Conservation (phyloP, 2,888 invertebrate genomes). For the Opisthograptis luteolata region DNA sequence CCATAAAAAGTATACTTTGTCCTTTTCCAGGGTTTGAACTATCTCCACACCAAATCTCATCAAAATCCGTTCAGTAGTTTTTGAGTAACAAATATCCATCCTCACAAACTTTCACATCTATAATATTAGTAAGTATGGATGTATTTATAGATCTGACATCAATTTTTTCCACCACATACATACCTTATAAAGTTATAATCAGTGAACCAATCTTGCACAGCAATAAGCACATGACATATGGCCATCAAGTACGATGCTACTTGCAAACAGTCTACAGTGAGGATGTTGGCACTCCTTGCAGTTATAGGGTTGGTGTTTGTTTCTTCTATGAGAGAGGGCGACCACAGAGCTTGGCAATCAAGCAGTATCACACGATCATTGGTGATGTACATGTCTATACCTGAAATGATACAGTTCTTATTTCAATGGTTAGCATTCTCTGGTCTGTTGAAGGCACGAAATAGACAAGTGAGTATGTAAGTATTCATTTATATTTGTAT, state of each 20-base stretch:
- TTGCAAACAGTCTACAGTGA: slow-evolving; percentile 89
- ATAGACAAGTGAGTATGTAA: too few species aligned
- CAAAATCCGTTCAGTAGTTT: too few species aligned
- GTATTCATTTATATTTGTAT: too few species aligned
- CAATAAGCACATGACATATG: slow-evolving; percentile 94
- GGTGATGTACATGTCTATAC: slow-evolving; percentile 90
- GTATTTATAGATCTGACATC: too few species aligned
- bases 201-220: slow-evolving; percentile 95
- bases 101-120: too few species aligned
- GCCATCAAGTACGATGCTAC: slow-evolving; percentile 93
- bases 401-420: slow-evolving; percentile 55
- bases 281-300: slow-evolving; percentile 80
- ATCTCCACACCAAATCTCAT: too few species aligned
- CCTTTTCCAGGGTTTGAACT: too few species aligned
- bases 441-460: too few species aligned
- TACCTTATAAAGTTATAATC: slow-evolving; percentile 92
- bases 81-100: too few species aligned
- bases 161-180: not conserved
- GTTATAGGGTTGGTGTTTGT: slow-evolving; percentile 77
- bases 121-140: too few species aligned
- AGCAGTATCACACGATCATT: slow-evolving; percentile 91
- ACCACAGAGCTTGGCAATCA: slow-evolving; percentile 93
- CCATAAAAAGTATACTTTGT: too few species aligned
- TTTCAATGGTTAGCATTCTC: too few species aligned
- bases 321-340: slow-evolving; percentile 90